Base-by-base conservation (phyloP, 2,888 invertebrate species). In the Mimumesa dahlbomi region DNA sequence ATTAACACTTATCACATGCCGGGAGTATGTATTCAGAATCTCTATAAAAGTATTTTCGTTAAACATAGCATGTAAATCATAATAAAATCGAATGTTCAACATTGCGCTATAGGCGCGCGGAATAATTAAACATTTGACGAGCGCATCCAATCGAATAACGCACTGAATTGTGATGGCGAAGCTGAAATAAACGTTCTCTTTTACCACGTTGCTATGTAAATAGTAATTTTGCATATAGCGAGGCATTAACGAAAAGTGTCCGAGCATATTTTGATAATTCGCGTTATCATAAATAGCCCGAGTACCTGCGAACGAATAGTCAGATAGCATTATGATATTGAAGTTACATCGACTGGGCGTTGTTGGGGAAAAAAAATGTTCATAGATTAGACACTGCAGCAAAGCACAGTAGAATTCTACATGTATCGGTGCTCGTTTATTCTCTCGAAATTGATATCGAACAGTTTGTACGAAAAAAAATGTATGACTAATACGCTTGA, bases 221-320 rank as follows among this genome's bases (percentile, higher is more conserved):
- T 5, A 3, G 6, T 45, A 25, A 29, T 16, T 6, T 14, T 21
- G 13, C 13, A 21, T 25, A 14, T 38, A 9, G 31, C 11, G 18
- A 1, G 5, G 18, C 1, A 19, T 36, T 19, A 36, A 4, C n/a
- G 11, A n/a, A 18, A 34, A 48, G 1, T 14, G n/a, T 45, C 19
- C 13, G 14, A 49, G n/a, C 9, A 2, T 13, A 42, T 49, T 61
- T 70, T 48, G 46, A 65, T 46, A 54, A 53, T 49, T 36, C 6
- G 46, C 29, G 13, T 34, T 40, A 49, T 29, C 59, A 29, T 31
- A 40, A 42, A 56, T 62, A 62, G 5, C 18, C 40, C 9, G 22
- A 61, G 50, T 67, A 53, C 36, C 46, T 59, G 59, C n/a, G 25
- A 59, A 49, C 25, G 9, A 7, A 53, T 61, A 62, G 18, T 25